Conservation (phyloP, 2,888 invertebrate species). For the Nymphalis c-album region DNA sequence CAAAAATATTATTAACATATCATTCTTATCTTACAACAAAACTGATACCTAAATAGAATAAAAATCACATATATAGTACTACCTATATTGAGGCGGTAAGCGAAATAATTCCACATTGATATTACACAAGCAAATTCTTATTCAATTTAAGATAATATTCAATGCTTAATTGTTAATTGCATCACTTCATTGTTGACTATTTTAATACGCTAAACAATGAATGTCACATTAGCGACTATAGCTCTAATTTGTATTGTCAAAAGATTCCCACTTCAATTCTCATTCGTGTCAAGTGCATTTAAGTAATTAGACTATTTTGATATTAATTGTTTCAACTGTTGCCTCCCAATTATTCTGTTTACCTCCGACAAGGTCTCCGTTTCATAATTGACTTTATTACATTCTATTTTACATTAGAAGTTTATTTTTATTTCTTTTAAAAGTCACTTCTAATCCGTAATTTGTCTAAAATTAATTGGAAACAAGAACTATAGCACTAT, state of each 20-base stretch:
- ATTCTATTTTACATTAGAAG: conserved; percentile 4
- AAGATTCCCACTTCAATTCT: conserved; percentile 66
- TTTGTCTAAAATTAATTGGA: not conserved
- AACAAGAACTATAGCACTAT: not conserved
- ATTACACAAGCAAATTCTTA: conserved; percentile 18
- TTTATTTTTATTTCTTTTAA: not conserved
- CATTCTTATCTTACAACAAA: no score
- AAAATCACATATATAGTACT: no score
- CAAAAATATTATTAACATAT: no score
- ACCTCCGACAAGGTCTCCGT: conserved; percentile 57
- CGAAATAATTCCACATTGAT: not conserved
- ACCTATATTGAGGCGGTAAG: no score
- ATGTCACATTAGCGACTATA: conserved; percentile 23
- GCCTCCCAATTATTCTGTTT: conserved; percentile 56
- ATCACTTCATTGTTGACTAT: conserved; percentile 34
- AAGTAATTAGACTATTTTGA: conserved; percentile 57
- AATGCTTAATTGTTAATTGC: conserved; percentile 28
- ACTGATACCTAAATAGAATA: no score
- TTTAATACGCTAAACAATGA: conserved; percentile 30
- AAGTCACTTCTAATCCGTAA: not conserved
- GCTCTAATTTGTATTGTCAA: conserved; percentile 56
- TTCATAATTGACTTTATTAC: conserved; percentile 58
- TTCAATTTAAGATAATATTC: conserved; percentile 25
- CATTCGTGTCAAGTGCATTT: conserved; percentile 68
- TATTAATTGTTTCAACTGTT: conserved; percentile 30